Evolutionary conservation across 2,797 vertebrate species (phyloP).

Genomic region (Dermochelys coriacea): DNA sequence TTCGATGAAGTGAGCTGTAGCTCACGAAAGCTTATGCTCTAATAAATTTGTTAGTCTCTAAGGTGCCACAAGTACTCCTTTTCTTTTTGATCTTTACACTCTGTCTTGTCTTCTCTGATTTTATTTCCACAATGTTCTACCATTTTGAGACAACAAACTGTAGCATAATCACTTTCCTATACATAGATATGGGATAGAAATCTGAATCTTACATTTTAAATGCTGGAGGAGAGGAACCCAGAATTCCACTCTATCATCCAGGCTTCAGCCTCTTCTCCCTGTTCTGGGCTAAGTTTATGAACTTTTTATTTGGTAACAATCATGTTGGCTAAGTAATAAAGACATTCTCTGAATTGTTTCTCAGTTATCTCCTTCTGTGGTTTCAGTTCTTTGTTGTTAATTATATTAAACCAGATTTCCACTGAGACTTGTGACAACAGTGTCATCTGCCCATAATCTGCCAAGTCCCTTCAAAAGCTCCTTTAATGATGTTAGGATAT

Average conservation of each 20-base stretch:
- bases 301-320: neutral
- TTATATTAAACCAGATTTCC: constrained; percentile 47
- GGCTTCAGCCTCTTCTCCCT: neutral
- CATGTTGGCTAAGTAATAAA: neutral
- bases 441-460: constrained; percentile 17
- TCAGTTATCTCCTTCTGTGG: constrained; percentile 36
- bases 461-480: neutral
- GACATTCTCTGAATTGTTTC: neutral
- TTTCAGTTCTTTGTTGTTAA: constrained; percentile 28
- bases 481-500: neutral
- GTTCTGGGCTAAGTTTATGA: neutral
- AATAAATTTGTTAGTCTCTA: no score
- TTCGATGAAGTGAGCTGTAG: no score
- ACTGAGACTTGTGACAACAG: neutral
- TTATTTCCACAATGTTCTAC: neutral
- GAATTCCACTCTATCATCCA: neutral
- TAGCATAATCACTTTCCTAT: neutral
- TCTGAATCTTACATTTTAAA: neutral
- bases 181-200: neutral
- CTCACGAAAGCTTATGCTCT: no score
- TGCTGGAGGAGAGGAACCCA: neutral
- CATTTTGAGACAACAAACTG: neutral
- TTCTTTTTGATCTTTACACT: neutral
- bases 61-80: no score
- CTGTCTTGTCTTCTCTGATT: neutral